A percentile compares a stretch with the other conserved stretches of the same genome.
Conservation (phyloP, 2,888 invertebrate species). For the Folsomia candida region DNA sequence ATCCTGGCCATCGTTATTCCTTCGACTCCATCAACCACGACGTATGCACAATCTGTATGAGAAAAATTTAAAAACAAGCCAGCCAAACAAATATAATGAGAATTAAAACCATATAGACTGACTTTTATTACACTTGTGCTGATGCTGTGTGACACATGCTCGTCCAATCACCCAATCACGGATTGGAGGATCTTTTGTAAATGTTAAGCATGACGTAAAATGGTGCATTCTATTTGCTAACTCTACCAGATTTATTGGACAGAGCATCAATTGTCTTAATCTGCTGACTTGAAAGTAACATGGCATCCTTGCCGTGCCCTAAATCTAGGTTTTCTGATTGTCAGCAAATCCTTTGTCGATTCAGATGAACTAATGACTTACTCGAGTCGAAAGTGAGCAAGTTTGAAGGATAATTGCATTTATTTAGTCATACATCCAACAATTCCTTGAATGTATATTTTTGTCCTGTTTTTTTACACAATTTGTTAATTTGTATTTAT, state of each 20-base stretch:
- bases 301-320: conserved; percentile 24
- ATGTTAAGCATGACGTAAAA: too few relatives aligned
- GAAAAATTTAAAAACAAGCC: too few relatives aligned
- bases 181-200: too few relatives aligned
- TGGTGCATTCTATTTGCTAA: background rate
- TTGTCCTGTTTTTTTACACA: too few relatives aligned
- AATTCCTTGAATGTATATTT: too few relatives aligned
- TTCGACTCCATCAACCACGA: conserved; percentile 11
- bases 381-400: background rate
- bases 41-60: too few relatives aligned
- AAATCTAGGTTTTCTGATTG: conserved; percentile 2
- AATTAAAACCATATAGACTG: too few relatives aligned
- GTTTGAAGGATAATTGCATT: background rate
- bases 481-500: too few relatives aligned
- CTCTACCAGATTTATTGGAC: background rate
- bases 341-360: too few relatives aligned
- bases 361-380: background rate
- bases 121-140: too few relatives aligned
- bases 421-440: background rate
- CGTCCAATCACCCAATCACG: too few relatives aligned
- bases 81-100: too few relatives aligned
- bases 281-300: conserved; percentile 31
- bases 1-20: conserved; percentile 9
- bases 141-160: background rate
- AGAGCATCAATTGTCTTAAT: conserved; percentile 28